Evolutionary conservation across 2,797 vertebrate species (phyloP).

Genomic region (Myotis myotis): DNA sequence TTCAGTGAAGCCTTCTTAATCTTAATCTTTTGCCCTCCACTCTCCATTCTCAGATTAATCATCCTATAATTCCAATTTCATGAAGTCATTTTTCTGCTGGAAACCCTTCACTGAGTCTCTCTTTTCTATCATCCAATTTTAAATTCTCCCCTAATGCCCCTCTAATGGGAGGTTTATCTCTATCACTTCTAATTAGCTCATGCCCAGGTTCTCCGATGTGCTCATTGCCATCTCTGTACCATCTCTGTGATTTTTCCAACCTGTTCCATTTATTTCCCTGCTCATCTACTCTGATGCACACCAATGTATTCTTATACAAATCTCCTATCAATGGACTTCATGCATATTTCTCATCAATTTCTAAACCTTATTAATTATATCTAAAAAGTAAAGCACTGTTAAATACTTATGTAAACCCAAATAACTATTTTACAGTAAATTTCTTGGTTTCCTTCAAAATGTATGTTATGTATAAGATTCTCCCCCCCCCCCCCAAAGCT

Average conservation of each 20-base stretch:
- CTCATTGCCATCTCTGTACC: not conserved
- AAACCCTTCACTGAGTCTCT: not conserved
- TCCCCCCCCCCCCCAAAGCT: not conserved
- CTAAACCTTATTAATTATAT: not conserved
- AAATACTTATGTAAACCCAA: not conserved
- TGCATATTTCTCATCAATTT: not conserved
- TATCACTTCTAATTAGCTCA: not conserved
- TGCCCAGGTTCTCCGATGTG: not conserved
- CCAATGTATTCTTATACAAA: not conserved
- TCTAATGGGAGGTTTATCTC: not conserved
- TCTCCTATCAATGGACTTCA: not conserved
- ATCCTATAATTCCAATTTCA: slow-evolving; percentile 36
- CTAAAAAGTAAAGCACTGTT: not conserved
- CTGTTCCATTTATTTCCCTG: not conserved
- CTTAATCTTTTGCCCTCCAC: not conserved
- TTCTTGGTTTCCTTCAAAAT: not conserved
- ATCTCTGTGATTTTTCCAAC: not conserved
- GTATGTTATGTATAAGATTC: not conserved
- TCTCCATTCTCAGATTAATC: slow-evolving; percentile 14
- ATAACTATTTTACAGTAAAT: not conserved
- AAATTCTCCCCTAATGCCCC: not conserved
- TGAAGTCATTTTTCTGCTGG: slow-evolving; percentile 37
- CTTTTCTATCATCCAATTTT: not conserved
- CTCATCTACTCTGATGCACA: not conserved
- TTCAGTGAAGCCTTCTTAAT: not conserved